Evolutionary conservation across 2,888 invertebrate genomes (phyloP), one percentile per base, ranked within the genome.

Genomic region (Marasmarcha lunaedactyla): DNA sequence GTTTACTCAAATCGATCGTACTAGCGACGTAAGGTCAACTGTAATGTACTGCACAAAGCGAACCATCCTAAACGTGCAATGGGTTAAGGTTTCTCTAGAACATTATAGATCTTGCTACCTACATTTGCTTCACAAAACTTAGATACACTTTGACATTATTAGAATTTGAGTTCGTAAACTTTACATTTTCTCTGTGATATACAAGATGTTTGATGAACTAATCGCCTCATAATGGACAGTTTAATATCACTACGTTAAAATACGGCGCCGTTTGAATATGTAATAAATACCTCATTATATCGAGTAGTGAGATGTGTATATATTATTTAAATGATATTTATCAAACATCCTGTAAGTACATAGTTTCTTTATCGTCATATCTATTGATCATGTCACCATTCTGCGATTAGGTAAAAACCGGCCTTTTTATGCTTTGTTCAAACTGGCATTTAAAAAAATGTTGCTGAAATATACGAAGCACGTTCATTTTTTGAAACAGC

Each of bases 371-470:
- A 35, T 54, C 50, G 42, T 61, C 60, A 60, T 54, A 48, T 51
- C 52, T 57, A 57, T 57, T 56, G 53, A 50, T 62, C 57, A 63
- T 65, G 62, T 62, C 60, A 64, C 67, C 58, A 64, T 71, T 71
- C 59, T 59, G 71, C 78, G 77, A 59, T 57, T 79, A 81, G 74
- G 72, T 71, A 71, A 71, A n/a, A 72, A 64, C 79, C 72, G 73
- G 76, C 77, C 81, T 77, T 77, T 51, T 30, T 9, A n/a, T n/a
- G 30, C 30, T 30, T 30, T 30, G 30, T 30, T 30, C n/a, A 3
- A n/a, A 30, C 3, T n/a, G 30, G 11, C 30, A 42, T 47, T 44
- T 40, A 42, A 42, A 42, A 44, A 30, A 44, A 30, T 30, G 30
- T 30, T 7, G 11, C 3, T n/a, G 4, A 7, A 20, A 20, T 3